Conservation (phyloP, 2,888 invertebrate species). For the Oligia latruncula region DNA sequence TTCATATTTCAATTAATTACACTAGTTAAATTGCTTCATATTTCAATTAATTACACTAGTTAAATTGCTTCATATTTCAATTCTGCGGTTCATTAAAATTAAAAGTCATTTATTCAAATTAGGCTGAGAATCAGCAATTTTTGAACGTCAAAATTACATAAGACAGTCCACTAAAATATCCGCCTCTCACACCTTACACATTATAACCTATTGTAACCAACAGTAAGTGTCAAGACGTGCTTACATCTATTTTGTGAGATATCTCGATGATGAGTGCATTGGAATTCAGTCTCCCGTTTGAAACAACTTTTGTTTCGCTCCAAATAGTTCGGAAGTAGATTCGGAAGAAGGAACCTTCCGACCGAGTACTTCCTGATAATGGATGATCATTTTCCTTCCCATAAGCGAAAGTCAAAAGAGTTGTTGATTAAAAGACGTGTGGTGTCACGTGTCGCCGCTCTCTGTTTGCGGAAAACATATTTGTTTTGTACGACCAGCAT, state of each 20-base stretch:
- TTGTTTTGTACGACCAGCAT: conserved; percentile 66
- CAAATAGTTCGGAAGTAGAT: conserved; percentile 33
- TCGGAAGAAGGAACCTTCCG: conserved; percentile 18
- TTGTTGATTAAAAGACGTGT: conserved; percentile 69
- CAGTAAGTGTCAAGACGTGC: background rate
- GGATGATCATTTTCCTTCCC: conserved; percentile 49
- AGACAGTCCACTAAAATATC: background rate
- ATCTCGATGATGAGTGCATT: conserved; percentile 1
- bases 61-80: background rate
- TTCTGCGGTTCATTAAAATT: background rate
- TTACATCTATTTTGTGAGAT: background rate
- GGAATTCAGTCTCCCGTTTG: conserved; percentile 1
- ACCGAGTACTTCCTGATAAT: conserved; percentile 42
- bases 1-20: background rate
- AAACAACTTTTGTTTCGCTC: conserved; percentile 29
- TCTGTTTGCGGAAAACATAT: conserved; percentile 69
- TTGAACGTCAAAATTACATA: background rate
- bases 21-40: background rate
- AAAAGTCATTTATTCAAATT: background rate
- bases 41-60: background rate
- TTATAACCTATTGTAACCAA: background rate
- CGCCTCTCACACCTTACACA: background rate
- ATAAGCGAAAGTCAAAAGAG: conserved; percentile 62
- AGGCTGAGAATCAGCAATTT: background rate
- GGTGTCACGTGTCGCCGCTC: conserved; percentile 66